Percentiles rank a stretch among this genome's conserved stretches.
Evolutionary conservation across 2,888 invertebrate genomes (phyloP).

Genomic region (Andrena bucephala): DNA sequence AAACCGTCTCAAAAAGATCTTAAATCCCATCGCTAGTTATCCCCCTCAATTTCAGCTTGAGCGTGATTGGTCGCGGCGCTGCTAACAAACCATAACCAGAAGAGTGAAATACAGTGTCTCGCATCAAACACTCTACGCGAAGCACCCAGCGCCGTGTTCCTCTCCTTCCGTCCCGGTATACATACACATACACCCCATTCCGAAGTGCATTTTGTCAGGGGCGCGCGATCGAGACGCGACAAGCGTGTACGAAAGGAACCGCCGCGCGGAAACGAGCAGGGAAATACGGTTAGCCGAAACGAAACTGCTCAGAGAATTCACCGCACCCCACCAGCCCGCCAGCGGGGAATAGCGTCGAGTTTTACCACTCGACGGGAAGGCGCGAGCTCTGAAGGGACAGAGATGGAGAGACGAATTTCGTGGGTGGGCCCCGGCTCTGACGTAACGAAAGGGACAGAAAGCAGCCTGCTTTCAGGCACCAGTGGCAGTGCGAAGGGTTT

Average conservation of each 20-base stretch:
- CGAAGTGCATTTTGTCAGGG: constrained; percentile 39
- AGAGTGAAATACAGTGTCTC: no score
- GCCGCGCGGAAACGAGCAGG: constrained; percentile 47
- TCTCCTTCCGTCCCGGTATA: constrained; percentile 3
- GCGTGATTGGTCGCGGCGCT: no score
- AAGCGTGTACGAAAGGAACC: constrained; percentile 46
- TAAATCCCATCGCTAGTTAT: no score
- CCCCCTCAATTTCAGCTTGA: no score
- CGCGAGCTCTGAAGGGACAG: background rate
- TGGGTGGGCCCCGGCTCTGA: background rate
- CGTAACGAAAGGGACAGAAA: constrained; percentile 15
- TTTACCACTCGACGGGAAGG: constrained; percentile 21
- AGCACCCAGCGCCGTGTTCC: constrained; percentile 15
- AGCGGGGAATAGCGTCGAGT: constrained; percentile 29
- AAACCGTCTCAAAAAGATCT: no score
- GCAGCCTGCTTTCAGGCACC: constrained; percentile 9
- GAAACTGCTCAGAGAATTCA: constrained; percentile 53
- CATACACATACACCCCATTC: constrained; percentile 27
- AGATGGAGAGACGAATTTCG: constrained; percentile 10
- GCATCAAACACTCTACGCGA: background rate
- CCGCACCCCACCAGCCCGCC: background rate
- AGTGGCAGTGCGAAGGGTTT: constrained; percentile 19
- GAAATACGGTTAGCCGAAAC: constrained; percentile 58
- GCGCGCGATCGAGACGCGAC: constrained; percentile 16
- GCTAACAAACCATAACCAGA: no score